A percentile compares a stretch with the other conserved stretches of the same genome.
These are phyloP conservation scores for Gambusia affinis DNA, from an alignment of 2,113 vertebrate species.

Conservation along the genomic window DNA sequence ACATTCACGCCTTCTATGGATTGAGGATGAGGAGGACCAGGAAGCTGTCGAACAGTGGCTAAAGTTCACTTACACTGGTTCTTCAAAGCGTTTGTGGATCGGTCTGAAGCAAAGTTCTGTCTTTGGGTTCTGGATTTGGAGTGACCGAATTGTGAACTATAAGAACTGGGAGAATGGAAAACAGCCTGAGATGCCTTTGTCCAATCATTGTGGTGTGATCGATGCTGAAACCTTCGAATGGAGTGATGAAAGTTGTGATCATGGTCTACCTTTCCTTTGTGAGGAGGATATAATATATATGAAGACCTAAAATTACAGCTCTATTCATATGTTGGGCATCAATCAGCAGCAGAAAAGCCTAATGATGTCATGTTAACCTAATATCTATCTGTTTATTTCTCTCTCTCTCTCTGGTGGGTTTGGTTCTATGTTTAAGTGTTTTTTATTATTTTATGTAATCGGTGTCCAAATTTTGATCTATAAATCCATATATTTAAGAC, in stretches of 20 bases:
- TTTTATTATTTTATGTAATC: no score
- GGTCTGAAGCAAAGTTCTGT: constrained; percentile 68
- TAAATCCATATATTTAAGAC: no score
- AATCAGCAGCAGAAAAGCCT: no score
- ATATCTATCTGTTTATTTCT: no score
- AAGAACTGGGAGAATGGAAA: constrained; percentile 37
- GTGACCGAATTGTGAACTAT: constrained; percentile 11
- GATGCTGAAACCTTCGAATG: background rate
- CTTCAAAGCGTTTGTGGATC: constrained; percentile 50
- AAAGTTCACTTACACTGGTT: rapidly evolving
- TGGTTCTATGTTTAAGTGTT: no score
- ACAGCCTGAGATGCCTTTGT: constrained; percentile 26
- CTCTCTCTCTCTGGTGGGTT: no score
- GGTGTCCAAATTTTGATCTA: no score
- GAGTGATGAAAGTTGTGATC: constrained; percentile 47
- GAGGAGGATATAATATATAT: constrained; percentile 39
- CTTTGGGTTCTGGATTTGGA: constrained; percentile 76
- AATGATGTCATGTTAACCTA: no score
- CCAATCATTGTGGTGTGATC: constrained; percentile 54
- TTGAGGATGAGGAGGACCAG: constrained; percentile 34
- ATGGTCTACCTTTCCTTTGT: constrained; percentile 30
- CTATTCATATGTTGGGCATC: no score
- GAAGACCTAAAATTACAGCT: background rate
- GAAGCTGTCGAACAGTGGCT: background rate
- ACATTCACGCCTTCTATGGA: constrained; percentile 30